These are phyloP conservation scores for Clupea harengus DNA, from an alignment of 2,113 vertebrate species.

Conservation along the genomic window DNA sequence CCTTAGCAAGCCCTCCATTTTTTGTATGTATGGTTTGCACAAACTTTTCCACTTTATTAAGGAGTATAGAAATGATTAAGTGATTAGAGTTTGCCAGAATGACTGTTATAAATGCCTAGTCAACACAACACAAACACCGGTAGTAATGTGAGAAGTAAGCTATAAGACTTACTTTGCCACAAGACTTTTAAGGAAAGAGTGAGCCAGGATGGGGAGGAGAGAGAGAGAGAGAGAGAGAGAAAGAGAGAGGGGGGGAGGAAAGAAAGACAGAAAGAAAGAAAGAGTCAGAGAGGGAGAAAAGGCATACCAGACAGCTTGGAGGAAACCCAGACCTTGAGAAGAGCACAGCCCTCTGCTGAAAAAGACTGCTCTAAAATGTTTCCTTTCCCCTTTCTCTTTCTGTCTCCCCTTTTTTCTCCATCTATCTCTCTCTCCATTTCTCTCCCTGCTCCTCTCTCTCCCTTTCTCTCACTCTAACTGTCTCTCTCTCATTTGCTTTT, in stretches of 20 bases:
- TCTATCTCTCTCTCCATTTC: neutral
- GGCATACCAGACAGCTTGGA: constrained; percentile 63
- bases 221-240: constrained; percentile 7
- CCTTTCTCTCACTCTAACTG: neutral
- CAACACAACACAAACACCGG: neutral
- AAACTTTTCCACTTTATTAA: neutral
- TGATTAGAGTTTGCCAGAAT: neutral
- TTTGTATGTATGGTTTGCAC: neutral
- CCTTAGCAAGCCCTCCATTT: neutral
- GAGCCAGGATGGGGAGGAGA: neutral
- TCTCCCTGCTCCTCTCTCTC: neutral
- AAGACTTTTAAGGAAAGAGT: constrained; percentile 17
- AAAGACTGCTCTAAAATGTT: constrained; percentile 8
- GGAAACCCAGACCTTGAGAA: constrained; percentile 47
- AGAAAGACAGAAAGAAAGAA: constrained; percentile 4
- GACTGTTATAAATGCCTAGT: neutral
- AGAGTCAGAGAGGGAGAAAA: neutral
- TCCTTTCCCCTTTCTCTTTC: neutral
- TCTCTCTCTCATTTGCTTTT: neutral
- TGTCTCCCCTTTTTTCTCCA: neutral
- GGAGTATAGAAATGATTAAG: neutral
- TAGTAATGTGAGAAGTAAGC: no score
- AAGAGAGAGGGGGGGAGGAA: constrained; percentile 11
- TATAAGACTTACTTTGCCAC: constrained; percentile 24
- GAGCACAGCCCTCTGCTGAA: constrained; percentile 36